These are phyloP conservation scores for Rapana venosa DNA, from an alignment of 2,888 invertebrate species.

Conservation along the genomic window DNA sequence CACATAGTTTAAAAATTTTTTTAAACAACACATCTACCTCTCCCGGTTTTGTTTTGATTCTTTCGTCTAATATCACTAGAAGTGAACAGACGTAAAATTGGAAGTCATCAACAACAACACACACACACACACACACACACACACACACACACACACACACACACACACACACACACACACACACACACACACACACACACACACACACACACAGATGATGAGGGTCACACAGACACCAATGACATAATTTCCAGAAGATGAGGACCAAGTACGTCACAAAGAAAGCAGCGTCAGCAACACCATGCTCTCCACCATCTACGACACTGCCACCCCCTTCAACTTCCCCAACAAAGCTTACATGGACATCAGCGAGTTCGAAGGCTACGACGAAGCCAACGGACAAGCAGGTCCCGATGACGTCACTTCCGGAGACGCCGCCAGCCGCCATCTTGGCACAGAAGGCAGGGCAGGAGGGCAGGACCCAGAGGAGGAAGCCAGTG, in stretches of 20 bases:
- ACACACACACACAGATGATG: no score
- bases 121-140: neutral
- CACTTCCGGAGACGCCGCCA: neutral
- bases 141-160: neutral
- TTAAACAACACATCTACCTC: no score
- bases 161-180: no score
- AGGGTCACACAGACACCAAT: no score
- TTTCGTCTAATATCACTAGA: no score
- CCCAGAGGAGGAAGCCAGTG: neutral
- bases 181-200: neutral
- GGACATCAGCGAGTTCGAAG: neutral
- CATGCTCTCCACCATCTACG: slow-evolving; percentile 15
- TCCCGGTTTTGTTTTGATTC: no score
- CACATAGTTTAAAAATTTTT: no score
- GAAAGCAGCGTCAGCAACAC: slow-evolving; percentile 2
- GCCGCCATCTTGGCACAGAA: neutral
- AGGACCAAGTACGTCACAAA: neutral
- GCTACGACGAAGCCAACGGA: neutral
- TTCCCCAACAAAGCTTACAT: neutral
- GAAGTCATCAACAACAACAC: no score
- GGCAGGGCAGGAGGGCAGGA: neutral
- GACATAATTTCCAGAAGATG: neutral
- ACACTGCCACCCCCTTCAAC: neutral
- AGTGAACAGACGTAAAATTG: no score
- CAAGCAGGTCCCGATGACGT: neutral